A percentile compares a stretch with the other conserved stretches of the same genome.
Conservation (phyloP, 2,113 vertebrate species). For the Australoheros scitulus region DNA sequence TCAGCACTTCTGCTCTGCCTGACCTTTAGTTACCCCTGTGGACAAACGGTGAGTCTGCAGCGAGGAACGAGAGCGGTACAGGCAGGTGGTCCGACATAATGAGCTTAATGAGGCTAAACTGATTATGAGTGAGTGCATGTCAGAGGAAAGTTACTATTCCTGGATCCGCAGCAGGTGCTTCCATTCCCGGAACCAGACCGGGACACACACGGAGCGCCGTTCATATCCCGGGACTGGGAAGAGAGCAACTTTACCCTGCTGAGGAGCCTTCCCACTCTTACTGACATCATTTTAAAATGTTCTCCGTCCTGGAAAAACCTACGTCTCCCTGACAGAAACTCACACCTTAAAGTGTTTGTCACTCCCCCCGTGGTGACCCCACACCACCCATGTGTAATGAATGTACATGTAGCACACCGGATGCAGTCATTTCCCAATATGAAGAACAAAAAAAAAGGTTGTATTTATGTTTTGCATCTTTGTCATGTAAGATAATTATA, state of each 20-base stretch:
- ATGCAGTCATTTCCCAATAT: background rate
- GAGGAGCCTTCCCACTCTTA: background rate
- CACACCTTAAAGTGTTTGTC: background rate
- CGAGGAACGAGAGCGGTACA: conserved; percentile 34
- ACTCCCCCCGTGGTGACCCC: no score
- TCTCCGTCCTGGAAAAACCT: background rate
- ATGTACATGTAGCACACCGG: background rate
- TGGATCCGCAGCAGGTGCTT: conserved; percentile 60
- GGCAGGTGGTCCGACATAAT: conserved; percentile 75
- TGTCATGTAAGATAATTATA: no score
- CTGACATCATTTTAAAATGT: background rate
- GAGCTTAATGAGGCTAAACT: conserved; percentile 77
- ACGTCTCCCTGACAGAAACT: background rate
- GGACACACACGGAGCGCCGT: conserved; percentile 16
- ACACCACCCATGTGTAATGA: background rate
- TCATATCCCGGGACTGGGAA: conserved; percentile 1
- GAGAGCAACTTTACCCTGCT: background rate
- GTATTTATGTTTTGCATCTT: no score
- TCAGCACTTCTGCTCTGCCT: background rate
- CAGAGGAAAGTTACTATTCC: conserved; percentile 68
- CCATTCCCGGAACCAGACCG: conserved; percentile 30
- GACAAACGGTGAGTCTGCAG: conserved; percentile 23
- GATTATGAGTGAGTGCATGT: conserved; percentile 71
- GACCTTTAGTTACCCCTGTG: conserved; percentile 4
- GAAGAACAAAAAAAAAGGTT: no score